Percentiles rank a stretch among this genome's conserved stretches.
These are phyloP conservation scores for Notocelia uddmanniana DNA, from an alignment of 2,888 invertebrate species.

Conservation along the genomic window DNA sequence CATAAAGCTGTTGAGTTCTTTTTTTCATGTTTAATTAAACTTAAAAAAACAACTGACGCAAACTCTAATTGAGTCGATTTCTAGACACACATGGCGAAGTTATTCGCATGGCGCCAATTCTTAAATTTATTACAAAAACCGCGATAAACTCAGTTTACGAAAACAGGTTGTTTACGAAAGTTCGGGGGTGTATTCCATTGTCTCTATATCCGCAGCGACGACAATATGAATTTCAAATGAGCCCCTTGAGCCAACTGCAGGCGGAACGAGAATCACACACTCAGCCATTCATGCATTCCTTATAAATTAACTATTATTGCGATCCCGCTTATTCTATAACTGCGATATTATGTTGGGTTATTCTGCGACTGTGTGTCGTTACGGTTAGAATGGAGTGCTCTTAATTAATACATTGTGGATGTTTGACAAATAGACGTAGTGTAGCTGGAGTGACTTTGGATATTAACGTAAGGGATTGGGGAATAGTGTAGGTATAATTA, in stretches of 20 bases:
- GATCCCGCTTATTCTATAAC: constrained; percentile 41
- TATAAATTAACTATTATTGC: constrained; percentile 63
- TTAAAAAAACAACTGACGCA: not conserved
- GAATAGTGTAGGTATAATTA: constrained; percentile 32
- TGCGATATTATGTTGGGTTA: constrained; percentile 5
- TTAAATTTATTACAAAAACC: not conserved
- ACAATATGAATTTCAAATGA: constrained; percentile 73
- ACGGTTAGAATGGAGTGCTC: constrained; percentile 30
- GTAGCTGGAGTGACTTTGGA: constrained; percentile 17
- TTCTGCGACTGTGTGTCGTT: constrained; percentile 22
- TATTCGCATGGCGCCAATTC: not conserved
- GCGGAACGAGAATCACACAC: constrained; percentile 59
- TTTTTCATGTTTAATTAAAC: not conserved
- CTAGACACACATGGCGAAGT: not conserved
- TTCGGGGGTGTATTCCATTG: constrained; percentile 42
- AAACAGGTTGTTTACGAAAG: constrained; percentile 29
- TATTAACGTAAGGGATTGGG: constrained; percentile 37
- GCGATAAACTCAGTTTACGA: constrained; percentile 16
- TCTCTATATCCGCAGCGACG: constrained; percentile 52
- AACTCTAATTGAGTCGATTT: not conserved
- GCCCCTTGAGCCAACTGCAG: constrained; percentile 65
- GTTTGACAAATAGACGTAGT: constrained; percentile 40
- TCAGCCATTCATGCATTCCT: constrained; percentile 68
- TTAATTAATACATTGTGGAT: constrained; percentile 40
- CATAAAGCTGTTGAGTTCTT: too few species aligned